Evolutionary conservation across 2,113 vertebrate species (phyloP).

Genomic region (Aptenodytes forsteri): DNA sequence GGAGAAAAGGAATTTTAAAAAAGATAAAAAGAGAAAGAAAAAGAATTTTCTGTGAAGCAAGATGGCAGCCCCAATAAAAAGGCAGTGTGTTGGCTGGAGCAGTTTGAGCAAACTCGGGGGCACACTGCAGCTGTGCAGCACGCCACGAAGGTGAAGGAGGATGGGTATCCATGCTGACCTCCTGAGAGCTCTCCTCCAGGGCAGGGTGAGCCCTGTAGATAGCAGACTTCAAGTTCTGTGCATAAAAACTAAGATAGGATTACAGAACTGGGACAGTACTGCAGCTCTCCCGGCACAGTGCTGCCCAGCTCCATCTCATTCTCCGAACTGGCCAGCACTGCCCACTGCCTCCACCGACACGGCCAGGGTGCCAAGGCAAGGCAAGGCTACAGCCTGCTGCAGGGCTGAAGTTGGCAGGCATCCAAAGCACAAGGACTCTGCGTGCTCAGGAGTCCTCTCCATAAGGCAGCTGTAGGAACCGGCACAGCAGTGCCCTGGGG

Average conservation of each 20-base stretch:
- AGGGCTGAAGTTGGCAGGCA: accelerated
- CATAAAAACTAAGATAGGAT: too few relatives aligned
- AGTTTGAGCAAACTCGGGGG: accelerated
- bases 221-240: too few relatives aligned
- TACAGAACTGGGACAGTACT: background rate
- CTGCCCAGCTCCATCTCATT: background rate
- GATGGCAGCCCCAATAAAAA: background rate
- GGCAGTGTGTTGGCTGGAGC: background rate
- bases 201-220: too few relatives aligned
- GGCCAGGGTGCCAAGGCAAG: background rate
- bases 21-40: background rate
- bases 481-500: background rate
- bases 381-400: background rate
- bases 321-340: accelerated
- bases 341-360: background rate
- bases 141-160: background rate
- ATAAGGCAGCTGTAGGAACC: background rate
- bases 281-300: too few relatives aligned
- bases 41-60: background rate
- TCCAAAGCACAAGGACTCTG: background rate
- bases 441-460: background rate
- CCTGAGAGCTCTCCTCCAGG: too few relatives aligned
- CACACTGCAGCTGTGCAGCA: too few relatives aligned
- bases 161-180: too few relatives aligned
- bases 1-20: background rate